Conservation (phyloP, 2,888 invertebrate species). For the Panzeria rudis region DNA sequence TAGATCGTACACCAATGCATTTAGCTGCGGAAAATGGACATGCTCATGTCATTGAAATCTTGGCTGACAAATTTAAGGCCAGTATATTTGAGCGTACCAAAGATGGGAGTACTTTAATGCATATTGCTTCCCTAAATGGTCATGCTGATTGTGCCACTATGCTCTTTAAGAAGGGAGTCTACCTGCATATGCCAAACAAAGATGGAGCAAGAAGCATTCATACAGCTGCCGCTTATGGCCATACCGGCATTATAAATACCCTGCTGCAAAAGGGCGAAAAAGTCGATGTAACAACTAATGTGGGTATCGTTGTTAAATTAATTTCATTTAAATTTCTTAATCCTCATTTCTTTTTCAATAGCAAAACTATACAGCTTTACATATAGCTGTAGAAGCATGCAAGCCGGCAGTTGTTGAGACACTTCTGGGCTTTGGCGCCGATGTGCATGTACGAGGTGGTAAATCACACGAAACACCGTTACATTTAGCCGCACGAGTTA, state of each 20-base stretch:
- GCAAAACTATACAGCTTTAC: conserved; percentile 99
- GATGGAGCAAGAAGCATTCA: conserved; percentile 97
- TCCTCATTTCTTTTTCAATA: conserved; percentile 80
- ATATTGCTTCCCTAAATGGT: conserved; percentile 98
- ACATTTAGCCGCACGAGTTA: conserved; percentile 97
- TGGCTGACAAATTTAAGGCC: conserved; percentile 99
- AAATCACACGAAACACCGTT: conserved; percentile 96
- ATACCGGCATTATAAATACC: conserved; percentile 98
- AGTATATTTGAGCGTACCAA: conserved; percentile 98
- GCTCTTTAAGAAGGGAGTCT: conserved; percentile 99
- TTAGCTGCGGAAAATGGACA: conserved; percentile 99
- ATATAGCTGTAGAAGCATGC: conserved; percentile 97
- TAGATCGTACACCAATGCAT: conserved; percentile 98
- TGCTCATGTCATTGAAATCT: conserved; percentile 96
- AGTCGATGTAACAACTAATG: conserved; percentile 97
- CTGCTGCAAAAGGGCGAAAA: conserved; percentile 97
- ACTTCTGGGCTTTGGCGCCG: conserved; percentile 97
- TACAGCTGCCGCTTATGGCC: conserved; percentile 98
- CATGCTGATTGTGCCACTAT: conserved; percentile 99
- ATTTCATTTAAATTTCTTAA: neutral
- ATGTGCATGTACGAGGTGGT: conserved; percentile 97
- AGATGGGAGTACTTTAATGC: conserved; percentile 99
- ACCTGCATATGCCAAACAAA: conserved; percentile 99
- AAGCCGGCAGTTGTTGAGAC: conserved; percentile 98
- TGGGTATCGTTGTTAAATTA: conserved; percentile 83